Evolutionary conservation across 2,888 invertebrate genomes (phyloP).

Genomic region (Torymus tubicola): DNA sequence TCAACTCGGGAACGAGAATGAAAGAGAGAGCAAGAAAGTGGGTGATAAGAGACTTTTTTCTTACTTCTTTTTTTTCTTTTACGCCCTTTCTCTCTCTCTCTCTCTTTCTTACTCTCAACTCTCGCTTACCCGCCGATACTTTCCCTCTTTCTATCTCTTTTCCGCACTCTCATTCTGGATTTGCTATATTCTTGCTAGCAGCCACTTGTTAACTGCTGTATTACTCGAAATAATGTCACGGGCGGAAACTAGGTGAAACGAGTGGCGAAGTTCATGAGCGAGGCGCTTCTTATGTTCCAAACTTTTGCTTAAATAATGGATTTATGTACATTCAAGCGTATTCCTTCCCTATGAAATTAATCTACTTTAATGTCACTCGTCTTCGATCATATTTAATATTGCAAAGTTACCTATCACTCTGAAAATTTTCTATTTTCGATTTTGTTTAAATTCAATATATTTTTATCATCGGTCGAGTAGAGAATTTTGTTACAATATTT

Average conservation of each 20-base stretch:
- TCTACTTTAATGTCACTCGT: too few species aligned
- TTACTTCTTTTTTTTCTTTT: constrained; percentile 51
- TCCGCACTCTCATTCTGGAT: constrained; percentile 47
- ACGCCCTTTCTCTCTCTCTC: constrained; percentile 49
- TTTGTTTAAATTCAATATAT: too few species aligned
- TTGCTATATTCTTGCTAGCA: constrained; percentile 52
- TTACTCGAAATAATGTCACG: constrained; percentile 58
- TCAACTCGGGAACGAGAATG: constrained; percentile 30
- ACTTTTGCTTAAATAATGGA: constrained; percentile 26
- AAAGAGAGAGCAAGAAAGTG: constrained; percentile 57
- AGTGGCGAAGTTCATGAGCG: constrained; percentile 51
- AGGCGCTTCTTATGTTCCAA: constrained; percentile 22
- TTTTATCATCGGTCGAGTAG: too few species aligned
- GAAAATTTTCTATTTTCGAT: too few species aligned
- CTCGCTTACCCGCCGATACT: constrained; percentile 9
- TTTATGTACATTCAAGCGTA: neutral
- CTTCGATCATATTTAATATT: too few species aligned
- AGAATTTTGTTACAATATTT: too few species aligned
- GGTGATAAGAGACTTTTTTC: constrained; percentile 64
- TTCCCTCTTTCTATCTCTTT: constrained; percentile 26
- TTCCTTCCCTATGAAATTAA: too few species aligned
- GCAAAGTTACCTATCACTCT: too few species aligned
- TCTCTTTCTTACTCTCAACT: neutral
- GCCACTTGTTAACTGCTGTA: constrained; percentile 66
- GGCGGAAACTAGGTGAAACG: constrained; percentile 56